Evolutionary conservation across 2,113 vertebrate species (phyloP).

Genomic region (Nipponia nippon): DNA sequence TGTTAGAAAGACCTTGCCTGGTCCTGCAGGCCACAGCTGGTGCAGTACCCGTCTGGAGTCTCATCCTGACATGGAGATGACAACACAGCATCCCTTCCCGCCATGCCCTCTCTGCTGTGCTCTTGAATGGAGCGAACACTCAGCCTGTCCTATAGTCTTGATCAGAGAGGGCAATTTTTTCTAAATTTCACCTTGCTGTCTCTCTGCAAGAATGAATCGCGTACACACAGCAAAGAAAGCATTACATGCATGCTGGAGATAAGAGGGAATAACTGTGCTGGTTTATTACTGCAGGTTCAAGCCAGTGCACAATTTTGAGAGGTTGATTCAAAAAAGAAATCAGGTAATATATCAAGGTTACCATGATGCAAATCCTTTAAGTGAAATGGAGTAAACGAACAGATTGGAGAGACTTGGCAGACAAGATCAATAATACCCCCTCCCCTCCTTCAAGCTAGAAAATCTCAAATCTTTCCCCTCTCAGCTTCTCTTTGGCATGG

Average conservation of each 20-base stretch:
- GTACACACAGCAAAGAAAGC: background rate
- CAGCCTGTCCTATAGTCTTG: background rate
- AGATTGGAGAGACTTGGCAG: conserved; percentile 36
- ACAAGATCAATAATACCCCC: conserved; percentile 30
- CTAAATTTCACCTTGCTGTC: conserved; percentile 22
- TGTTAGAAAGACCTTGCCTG: background rate
- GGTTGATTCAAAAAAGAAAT: conserved; percentile 51
- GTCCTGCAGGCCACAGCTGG: background rate
- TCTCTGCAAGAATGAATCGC: background rate
- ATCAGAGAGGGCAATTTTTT: background rate
- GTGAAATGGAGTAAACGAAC: conserved; percentile 35
- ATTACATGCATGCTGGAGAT: background rate
- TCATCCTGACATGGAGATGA: background rate
- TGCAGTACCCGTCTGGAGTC: background rate
- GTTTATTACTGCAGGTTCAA: conserved; percentile 49
- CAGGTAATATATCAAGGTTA: conserved; percentile 58
- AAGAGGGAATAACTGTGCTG: conserved; percentile 32
- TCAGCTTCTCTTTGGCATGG: conserved; percentile 1
- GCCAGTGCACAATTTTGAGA: conserved; percentile 38
- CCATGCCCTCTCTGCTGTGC: background rate
- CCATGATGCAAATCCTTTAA: conserved; percentile 33
- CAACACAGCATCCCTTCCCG: background rate
- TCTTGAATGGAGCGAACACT: background rate
- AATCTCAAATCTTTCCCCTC: conserved; percentile 13
- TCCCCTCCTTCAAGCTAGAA: conserved; percentile 1